Conservation (phyloP, 2,113 vertebrate species). For the Xenus cinereus region DNA sequence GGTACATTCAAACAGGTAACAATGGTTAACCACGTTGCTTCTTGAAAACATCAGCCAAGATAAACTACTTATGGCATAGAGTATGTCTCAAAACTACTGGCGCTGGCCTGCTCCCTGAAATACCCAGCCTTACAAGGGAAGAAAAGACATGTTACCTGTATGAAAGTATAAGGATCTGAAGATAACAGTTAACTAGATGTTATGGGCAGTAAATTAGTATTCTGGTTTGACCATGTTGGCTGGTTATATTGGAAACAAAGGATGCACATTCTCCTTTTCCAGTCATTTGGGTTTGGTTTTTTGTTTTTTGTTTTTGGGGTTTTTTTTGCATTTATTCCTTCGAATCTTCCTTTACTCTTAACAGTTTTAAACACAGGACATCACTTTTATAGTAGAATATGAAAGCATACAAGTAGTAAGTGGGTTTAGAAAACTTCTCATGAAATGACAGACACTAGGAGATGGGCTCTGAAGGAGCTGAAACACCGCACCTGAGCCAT, state of each 20-base stretch:
- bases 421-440: background rate
- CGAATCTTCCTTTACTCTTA: background rate
- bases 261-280: background rate
- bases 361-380: background rate
- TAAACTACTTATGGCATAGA: background rate
- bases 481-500: background rate
- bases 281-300: background rate
- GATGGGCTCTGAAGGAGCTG: background rate
- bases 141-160: background rate
- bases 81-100: background rate
- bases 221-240: background rate
- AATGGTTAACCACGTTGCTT: background rate
- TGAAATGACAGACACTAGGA: background rate
- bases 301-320: no score
- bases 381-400: background rate
- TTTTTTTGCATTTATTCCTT: background rate
- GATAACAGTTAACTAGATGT: background rate
- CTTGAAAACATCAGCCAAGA: background rate
- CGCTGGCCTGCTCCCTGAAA: background rate
- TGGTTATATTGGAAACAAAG: background rate
- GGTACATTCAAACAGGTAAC: background rate
- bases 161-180: background rate
- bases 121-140: background rate
- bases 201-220: background rate
- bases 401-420: background rate